These are phyloP conservation scores for Hemibagrus wyckioides DNA, from an alignment of 2,113 vertebrate species.

Conservation along the genomic window DNA sequence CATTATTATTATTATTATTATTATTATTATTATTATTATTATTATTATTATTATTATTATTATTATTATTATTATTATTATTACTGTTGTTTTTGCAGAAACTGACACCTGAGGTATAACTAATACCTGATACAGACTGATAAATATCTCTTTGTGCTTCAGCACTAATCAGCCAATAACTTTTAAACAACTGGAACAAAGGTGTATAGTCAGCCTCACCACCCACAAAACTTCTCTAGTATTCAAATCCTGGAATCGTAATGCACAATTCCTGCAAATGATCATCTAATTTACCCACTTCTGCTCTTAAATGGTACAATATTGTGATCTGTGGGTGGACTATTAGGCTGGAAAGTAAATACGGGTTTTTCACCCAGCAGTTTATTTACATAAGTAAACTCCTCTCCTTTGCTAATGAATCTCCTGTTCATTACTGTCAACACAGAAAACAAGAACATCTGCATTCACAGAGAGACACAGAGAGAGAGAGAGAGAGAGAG, in stretches of 20 bases:
- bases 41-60: neutral
- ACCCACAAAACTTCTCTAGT: neutral
- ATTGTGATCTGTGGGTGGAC: conserved; percentile 62
- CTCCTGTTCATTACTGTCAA: conserved; percentile 76
- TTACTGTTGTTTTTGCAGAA: neutral
- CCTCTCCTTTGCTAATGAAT: conserved; percentile 74
- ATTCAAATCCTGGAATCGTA: neutral
- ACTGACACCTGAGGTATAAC: no score
- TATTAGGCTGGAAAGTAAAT: conserved; percentile 66
- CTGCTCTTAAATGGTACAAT: conserved; percentile 50
- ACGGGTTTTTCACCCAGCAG: conserved; percentile 58
- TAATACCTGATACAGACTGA: no score
- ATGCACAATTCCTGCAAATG: conserved; percentile 32
- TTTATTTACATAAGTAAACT: conserved; percentile 72
- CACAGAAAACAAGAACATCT: conserved; percentile 75
- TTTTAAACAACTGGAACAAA: conserved; percentile 12
- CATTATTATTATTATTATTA: neutral
- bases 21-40: neutral
- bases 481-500: conserved; percentile 20
- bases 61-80: no score
- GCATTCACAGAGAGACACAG: conserved; percentile 61
- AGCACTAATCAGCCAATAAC: neutral
- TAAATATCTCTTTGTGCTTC: neutral
- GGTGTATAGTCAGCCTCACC: neutral
- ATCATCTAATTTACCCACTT: conserved; percentile 42